Conservation (phyloP, 1,140 invertebrate species). For the Mya arenaria region DNA sequence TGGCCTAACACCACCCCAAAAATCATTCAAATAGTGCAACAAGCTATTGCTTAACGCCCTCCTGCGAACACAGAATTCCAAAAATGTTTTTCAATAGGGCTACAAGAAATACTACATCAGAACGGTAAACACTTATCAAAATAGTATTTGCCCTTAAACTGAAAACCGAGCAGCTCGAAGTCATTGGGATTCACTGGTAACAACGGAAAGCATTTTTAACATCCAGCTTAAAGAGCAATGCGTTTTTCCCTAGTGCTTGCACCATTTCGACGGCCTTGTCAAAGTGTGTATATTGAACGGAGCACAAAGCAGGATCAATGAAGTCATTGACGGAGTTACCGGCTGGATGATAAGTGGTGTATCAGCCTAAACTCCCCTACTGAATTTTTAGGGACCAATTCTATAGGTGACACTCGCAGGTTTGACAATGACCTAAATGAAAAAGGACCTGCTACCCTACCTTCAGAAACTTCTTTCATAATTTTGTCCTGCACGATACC, state of each 20-base stretch:
- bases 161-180: slow-evolving; percentile 43
- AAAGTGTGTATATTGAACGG: slow-evolving; percentile 52
- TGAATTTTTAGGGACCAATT: slow-evolving; percentile 40
- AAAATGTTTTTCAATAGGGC: slow-evolving; percentile 30
- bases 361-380: slow-evolving; percentile 33
- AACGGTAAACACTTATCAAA: slow-evolving; percentile 52
- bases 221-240: slow-evolving; percentile 32
- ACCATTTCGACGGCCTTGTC: slow-evolving; percentile 27
- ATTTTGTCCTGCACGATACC: slow-evolving; percentile 15
- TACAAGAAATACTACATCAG: slow-evolving; percentile 34
- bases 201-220: slow-evolving; percentile 50
- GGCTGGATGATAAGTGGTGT: slow-evolving; percentile 40
- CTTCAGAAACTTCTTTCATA: slow-evolving; percentile 11
- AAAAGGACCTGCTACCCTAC: slow-evolving; percentile 33
- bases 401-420: slow-evolving; percentile 12
- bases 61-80: neutral
- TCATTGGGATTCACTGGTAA: slow-evolving; percentile 25
- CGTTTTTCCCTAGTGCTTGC: slow-evolving; percentile 13
- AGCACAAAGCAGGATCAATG: slow-evolving; percentile 31
- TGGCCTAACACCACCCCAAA: neutral
- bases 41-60: neutral
- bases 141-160: slow-evolving; percentile 50
- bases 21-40: slow-evolving; percentile 26
- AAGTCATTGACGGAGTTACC: slow-evolving; percentile 44
- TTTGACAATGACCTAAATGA: neutral